These are phyloP conservation scores for Lypha dubia DNA, from an alignment of 2,888 invertebrate genomes.

Conservation along the genomic window DNA sequence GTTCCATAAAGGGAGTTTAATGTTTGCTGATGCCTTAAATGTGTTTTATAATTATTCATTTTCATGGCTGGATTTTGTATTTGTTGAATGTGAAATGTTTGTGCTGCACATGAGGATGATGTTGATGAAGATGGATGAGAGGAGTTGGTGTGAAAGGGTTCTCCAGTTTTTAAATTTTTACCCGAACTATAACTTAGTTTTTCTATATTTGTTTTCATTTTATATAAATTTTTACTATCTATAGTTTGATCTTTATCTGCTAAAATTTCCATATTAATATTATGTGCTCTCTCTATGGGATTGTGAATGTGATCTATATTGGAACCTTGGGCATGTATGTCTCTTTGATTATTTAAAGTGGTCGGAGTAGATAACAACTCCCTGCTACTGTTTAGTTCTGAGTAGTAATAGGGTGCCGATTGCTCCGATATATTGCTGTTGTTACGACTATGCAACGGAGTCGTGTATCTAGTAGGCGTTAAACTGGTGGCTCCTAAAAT, in stretches of 20 bases:
- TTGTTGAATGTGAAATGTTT: conserved; percentile 67
- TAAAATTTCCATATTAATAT: conserved; percentile 86
- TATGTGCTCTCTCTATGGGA: conserved; percentile 84
- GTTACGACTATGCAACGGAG: conserved; percentile 86
- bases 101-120: conserved; percentile 39
- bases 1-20: conserved; percentile 32
- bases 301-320: conserved; percentile 81
- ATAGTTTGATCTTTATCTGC: conserved; percentile 86
- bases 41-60: conserved; percentile 73
- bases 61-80: conserved; percentile 72
- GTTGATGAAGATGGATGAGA: conserved; percentile 43
- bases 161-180: conserved; percentile 78
- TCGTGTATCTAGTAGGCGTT: conserved; percentile 76
- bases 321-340: conserved; percentile 83
- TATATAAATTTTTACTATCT: conserved; percentile 82
- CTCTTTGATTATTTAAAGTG: conserved; percentile 90
- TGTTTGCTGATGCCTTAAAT: conserved; percentile 57
- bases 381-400: conserved; percentile 84
- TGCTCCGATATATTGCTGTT: conserved; percentile 86
- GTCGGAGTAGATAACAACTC: conserved; percentile 76
- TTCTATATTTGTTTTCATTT: conserved; percentile 80
- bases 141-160: conserved; percentile 62
- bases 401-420: conserved; percentile 93
- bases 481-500: conserved; percentile 74
- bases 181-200: conserved; percentile 80